Evolutionary conservation across 2,113 vertebrate species (phyloP).

Genomic region (Eolophus roseicapilla): DNA sequence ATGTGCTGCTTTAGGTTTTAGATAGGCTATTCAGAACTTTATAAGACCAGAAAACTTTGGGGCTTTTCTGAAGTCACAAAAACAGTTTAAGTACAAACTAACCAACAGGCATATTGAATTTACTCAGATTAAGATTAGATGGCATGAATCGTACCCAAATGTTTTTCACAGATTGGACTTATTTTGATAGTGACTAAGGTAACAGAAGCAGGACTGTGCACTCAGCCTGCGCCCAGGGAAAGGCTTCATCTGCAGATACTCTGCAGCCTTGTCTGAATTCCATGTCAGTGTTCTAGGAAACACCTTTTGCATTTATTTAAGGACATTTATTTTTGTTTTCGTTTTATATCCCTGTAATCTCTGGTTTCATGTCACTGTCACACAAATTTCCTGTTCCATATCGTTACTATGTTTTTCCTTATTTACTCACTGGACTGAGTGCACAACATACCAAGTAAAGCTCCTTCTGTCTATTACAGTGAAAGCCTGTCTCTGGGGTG

Average conservation of each 20-base stretch:
- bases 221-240: not conserved
- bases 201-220: not conserved
- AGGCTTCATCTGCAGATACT: not conserved
- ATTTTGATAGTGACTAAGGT: not conserved
- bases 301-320: not conserved
- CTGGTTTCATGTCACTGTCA: not conserved
- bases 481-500: not conserved
- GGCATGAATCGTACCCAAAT: not conserved
- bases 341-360: not conserved
- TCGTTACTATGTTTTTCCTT: fast-evolving
- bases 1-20: not conserved
- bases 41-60: not conserved
- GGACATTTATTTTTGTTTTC: not conserved
- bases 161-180: fast-evolving
- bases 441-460: not conserved
- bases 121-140: not conserved
- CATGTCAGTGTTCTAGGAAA: not conserved
- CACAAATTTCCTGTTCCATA: not conserved
- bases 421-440: not conserved
- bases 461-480: not conserved
- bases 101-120: not conserved
- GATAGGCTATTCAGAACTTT: not conserved
- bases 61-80: not conserved
- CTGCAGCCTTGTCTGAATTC: not conserved
- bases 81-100: not conserved